A percentile compares a stretch with the other conserved stretches of the same genome.
Conservation (phyloP, 2,113 vertebrate genomes). For the Cromileptes altivelis region DNA sequence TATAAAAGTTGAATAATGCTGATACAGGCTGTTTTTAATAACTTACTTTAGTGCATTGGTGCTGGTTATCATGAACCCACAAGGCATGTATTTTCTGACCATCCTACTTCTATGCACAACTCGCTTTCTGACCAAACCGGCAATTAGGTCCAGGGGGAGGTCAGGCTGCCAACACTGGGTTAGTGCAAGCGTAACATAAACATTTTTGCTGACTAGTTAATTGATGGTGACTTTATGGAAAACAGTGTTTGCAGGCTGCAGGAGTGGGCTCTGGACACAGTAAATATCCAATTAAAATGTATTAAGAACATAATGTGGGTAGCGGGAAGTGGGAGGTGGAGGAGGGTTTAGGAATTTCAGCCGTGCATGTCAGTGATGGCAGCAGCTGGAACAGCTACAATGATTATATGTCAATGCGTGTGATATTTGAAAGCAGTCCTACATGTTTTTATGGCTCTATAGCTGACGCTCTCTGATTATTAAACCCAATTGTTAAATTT, state of each 20-base stretch:
- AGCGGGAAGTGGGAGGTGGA: conserved; percentile 22
- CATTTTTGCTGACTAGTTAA: conserved; percentile 48
- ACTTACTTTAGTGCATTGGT: conserved; percentile 8
- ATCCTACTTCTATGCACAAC: conserved; percentile 18
- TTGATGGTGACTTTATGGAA: conserved; percentile 61
- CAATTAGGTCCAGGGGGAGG: conserved; percentile 49
- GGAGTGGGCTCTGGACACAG: conserved; percentile 11
- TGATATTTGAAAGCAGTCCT: neutral
- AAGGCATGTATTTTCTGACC: conserved; percentile 41
- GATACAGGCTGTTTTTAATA: conserved; percentile 6
- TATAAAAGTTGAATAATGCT: neutral
- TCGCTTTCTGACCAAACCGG: conserved; percentile 49
- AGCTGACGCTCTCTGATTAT: neutral
- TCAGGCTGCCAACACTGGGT: conserved; percentile 50
- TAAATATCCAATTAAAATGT: conserved; percentile 46
- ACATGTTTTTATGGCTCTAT: neutral
- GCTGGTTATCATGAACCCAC: conserved; percentile 30
- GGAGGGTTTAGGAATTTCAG: conserved; percentile 48
- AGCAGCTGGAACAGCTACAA: neutral
- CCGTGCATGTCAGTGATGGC: conserved; percentile 27
- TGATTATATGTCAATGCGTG: conserved; percentile 8
- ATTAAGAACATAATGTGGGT: conserved; percentile 36
- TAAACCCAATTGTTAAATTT: conserved; percentile 1
- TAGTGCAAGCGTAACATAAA: conserved; percentile 54
- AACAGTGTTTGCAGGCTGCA: conserved; percentile 9